Percentiles rank a stretch among this genome's conserved stretches.
phyloP scores from a whole-genome alignment of 2,888 invertebrate species.

The Apodemia mormo region DNA sequence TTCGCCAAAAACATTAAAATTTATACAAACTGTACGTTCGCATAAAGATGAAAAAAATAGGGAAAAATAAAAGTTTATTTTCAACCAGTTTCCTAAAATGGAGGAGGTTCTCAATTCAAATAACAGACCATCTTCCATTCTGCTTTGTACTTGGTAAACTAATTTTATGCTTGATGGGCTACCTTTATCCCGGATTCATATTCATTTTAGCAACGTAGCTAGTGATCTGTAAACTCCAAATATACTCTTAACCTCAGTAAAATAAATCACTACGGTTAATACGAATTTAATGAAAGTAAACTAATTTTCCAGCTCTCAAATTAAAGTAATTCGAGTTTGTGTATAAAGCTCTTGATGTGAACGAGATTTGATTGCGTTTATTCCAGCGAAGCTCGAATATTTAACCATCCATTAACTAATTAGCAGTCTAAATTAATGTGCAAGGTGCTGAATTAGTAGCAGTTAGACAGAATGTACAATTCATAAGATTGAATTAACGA shows the following conservation, averaged over 20 bases:
- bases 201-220: neutral
- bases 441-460: neutral
- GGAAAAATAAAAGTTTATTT: too few species aligned
- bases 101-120: too few species aligned
- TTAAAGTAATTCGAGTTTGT: conserved; percentile 36
- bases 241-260: neutral
- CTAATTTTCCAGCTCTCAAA: conserved; percentile 35
- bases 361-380: conserved; percentile 37
- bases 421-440: conserved; percentile 17
- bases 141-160: too few species aligned
- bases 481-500: too few species aligned
- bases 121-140: too few species aligned
- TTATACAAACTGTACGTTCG: too few species aligned
- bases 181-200: neutral
- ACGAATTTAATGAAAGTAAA: conserved; percentile 23
- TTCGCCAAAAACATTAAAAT: too few species aligned
- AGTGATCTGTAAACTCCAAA: neutral
- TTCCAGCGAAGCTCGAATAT: conserved; percentile 33
- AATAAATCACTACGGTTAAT: conserved; percentile 16
- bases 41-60: too few species aligned
- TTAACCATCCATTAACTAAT: conserved; percentile 33
- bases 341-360: conserved; percentile 34
- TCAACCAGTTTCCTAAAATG: too few species aligned
- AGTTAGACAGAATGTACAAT: too few species aligned
- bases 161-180: too few species aligned